phyloP scores from a whole-genome alignment of 2,888 invertebrate genomes.

The Monochamus alternatus region DNA sequence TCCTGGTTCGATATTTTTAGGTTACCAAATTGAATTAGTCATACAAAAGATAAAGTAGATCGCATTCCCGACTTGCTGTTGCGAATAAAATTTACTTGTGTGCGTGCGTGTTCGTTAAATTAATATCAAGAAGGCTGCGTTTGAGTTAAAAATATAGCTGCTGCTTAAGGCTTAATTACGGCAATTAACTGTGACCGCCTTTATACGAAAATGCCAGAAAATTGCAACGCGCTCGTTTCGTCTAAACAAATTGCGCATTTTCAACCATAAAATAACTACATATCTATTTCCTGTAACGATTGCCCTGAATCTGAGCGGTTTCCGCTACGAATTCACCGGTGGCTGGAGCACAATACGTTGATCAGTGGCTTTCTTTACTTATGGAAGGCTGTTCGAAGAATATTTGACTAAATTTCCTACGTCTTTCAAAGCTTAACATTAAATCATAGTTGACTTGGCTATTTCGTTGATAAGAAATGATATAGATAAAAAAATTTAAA shows the following conservation, averaged over 20 bases:
- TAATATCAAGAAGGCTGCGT: background rate
- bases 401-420: too few species aligned
- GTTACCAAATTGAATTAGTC: too few species aligned
- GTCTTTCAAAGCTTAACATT: too few species aligned
- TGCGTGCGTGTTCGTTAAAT: background rate
- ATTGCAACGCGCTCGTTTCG: background rate
- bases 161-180: background rate
- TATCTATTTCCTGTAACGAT: slow-evolving; percentile 37
- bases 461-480: too few species aligned
- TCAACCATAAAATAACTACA: slow-evolving; percentile 28
- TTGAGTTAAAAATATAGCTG: background rate
- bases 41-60: too few species aligned
- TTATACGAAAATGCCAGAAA: slow-evolving; percentile 11
- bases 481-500: too few species aligned
- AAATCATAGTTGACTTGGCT: too few species aligned
- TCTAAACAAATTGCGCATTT: slow-evolving; percentile 23
- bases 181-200: background rate
- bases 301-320: slow-evolving; percentile 20
- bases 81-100: background rate
- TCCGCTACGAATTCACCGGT: slow-evolving; percentile 15
- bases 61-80: background rate
- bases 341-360: background rate
- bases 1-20: too few species aligned
- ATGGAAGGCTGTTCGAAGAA: too few species aligned
- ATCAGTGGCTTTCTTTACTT: background rate